Conservation (phyloP, 2,113 vertebrate genomes). For the Chrysochloris asiatica region DNA sequence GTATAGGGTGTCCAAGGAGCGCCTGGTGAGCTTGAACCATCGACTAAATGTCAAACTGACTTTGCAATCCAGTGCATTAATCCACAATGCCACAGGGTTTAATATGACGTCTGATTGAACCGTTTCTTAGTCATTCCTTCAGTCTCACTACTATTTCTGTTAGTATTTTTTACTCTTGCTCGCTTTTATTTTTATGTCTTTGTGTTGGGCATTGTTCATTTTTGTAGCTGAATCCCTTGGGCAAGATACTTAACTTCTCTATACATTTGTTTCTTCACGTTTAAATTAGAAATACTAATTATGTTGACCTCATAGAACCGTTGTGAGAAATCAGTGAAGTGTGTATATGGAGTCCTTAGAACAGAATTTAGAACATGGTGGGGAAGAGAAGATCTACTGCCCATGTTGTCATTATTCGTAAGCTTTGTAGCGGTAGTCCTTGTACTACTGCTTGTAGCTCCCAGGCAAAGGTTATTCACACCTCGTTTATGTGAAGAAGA, state of each 20-base stretch:
- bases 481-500: neutral
- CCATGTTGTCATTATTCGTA: fast-evolving
- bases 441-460: fast-evolving
- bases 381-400: neutral
- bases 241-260: neutral
- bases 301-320: neutral
- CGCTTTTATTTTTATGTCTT: neutral
- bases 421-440: fast-evolving
- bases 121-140: neutral
- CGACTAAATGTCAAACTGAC: too few species aligned
- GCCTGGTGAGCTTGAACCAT: too few species aligned
- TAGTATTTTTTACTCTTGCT: neutral
- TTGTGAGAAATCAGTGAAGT: neutral
- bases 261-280: neutral
- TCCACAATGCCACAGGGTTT: too few species aligned
- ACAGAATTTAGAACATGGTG: fast-evolving
- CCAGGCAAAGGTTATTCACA: neutral
- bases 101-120: neutral
- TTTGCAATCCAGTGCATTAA: too few species aligned
- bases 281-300: neutral
- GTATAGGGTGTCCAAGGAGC: too few species aligned
- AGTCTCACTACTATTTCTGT: neutral
- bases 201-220: neutral
- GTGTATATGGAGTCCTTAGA: too few species aligned
- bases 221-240: neutral